These are phyloP conservation scores for Brachypteracias leptosomus DNA, from an alignment of 2,113 vertebrate genomes.

Conservation along the genomic window DNA sequence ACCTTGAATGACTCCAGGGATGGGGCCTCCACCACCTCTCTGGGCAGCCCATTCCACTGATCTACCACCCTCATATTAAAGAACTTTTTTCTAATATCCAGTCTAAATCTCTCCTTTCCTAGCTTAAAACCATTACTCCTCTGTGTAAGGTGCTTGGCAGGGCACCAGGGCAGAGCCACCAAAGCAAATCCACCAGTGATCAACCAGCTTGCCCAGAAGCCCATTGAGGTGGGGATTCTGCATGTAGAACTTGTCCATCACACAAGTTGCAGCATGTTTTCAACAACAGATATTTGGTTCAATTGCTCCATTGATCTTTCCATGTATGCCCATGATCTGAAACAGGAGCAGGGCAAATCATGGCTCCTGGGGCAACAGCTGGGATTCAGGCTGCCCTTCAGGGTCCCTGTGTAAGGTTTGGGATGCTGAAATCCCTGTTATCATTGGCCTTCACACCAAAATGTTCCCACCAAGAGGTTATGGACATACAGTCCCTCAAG, in stretches of 20 bases:
- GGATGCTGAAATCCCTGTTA: not conserved
- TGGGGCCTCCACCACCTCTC: no score
- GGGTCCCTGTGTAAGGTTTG: not conserved
- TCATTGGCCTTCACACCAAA: not conserved
- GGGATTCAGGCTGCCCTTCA: not conserved
- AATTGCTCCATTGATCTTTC: rapidly evolving
- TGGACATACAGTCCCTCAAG: not conserved
- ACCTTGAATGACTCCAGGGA: no score
- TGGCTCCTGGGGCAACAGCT: rapidly evolving
- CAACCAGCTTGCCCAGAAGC: not conserved
- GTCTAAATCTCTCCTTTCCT: no score
- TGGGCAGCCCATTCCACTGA: no score
- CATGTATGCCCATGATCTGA: not conserved
- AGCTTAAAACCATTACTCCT: no score
- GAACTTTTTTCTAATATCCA: no score
- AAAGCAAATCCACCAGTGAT: not conserved
- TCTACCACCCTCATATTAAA: no score
- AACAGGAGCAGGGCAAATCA: not conserved
- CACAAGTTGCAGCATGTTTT: not conserved
- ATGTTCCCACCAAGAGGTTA: not conserved
- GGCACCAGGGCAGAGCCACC: not conserved
- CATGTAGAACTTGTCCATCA: not conserved
- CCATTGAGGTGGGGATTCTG: not conserved
- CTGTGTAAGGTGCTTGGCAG: not conserved
- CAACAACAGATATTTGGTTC: not conserved